Evolutionary conservation across 64 coral and sea anemone genomes (phyloP), one percentile per base, ranked within the genome.

Genomic region (Exaiptasia diaphana): DNA sequence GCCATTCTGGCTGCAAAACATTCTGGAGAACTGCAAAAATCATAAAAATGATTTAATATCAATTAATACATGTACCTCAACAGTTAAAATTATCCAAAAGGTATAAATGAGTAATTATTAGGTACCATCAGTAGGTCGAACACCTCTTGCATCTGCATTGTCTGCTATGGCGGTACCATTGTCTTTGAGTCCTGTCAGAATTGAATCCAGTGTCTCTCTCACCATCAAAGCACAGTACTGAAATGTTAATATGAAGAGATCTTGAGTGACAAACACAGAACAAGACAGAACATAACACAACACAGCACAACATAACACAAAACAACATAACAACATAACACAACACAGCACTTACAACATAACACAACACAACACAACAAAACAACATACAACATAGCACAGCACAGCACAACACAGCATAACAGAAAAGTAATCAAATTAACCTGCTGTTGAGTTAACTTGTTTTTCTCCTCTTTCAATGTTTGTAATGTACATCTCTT

Each of bases 151-250:
- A 73, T 93, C 85, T 5, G 91, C 85, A 83, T 93, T 85, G 42
- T 94, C 89, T 18, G 85, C 91, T 35, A 88, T 85, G 33, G 85
- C 75, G 63, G 45, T 78, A 7, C 64, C 91, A 52, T 60, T 88
- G 17, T 77, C 55, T n/a, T 79, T 78, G 14, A 94, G 27, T 17
- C 53, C 64, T 28, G 50, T 77, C 12, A 83, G 65, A 20, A 77
- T 83, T 56, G 71, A 72, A 30, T 94, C 79, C 71, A 94, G 65
- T 79, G 89, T 94, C 62, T 94, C 91, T 23, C 91, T 79, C 26
- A 94, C 91, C 71, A 85, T 94, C 29, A 94, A 70, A 33, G 91
- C 91, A 84, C 91, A 89, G 18, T 82, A 88, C 91, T 94, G 18
- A 9, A 64, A n/a, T n/a, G n/a, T n/a, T n/a, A n/a, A n/a, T n/a